These are phyloP conservation scores for Operophtera brumata DNA, from an alignment of 2,888 invertebrate genomes.

Conservation along the genomic window DNA sequence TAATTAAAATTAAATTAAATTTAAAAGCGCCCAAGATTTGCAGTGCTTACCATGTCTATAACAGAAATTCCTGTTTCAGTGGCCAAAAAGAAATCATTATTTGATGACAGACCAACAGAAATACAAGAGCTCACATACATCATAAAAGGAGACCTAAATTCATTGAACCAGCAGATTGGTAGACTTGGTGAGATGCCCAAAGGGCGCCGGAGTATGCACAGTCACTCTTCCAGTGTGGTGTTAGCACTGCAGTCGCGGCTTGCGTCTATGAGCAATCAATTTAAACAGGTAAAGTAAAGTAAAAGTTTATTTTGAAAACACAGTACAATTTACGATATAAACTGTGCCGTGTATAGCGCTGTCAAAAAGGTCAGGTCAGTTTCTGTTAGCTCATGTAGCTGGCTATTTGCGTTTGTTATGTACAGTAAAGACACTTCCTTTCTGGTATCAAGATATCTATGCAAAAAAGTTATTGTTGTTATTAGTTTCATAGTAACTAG, in stretches of 20 bases:
- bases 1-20: too few species aligned
- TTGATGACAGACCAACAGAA: conserved; percentile 97
- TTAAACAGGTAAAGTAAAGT: too few species aligned
- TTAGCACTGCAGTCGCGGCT: conserved; percentile 95
- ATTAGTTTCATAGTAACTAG: too few species aligned
- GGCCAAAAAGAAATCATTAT: conserved; percentile 98
- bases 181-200: conserved; percentile 91
- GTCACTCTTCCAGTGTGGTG: conserved; percentile 96
- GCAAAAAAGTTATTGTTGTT: too few species aligned
- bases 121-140: conserved; percentile 98
- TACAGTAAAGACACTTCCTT: not conserved
- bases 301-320: too few species aligned
- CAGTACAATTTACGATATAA: too few species aligned
- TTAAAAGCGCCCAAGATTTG: too few species aligned
- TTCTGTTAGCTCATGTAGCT: not conserved
- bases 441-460: too few species aligned
- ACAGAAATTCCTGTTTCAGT: conserved; percentile 76
- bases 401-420: not conserved
- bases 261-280: conserved; percentile 98
- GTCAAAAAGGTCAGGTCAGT: too few species aligned
- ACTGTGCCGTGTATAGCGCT: too few species aligned
- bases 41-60: not conserved
- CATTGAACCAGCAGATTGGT: conserved; percentile 98
- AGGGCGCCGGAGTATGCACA: conserved; percentile 90
- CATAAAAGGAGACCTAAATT: conserved; percentile 97